Conservation (phyloP, 2,113 vertebrate genomes). For the Burhinus bistriatus region DNA sequence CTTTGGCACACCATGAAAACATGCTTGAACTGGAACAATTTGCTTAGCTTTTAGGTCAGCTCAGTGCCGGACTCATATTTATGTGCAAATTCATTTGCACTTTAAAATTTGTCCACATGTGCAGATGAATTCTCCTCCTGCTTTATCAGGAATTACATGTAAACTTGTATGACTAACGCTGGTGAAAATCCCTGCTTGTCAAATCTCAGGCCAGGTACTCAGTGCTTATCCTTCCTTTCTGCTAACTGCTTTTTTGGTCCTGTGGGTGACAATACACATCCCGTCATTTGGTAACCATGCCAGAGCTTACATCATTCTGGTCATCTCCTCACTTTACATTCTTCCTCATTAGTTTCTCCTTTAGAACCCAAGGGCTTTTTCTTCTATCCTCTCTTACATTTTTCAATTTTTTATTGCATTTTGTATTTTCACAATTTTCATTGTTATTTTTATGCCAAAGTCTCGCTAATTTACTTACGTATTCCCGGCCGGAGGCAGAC, state of each 20-base stretch:
- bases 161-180: not conserved
- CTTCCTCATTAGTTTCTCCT: not conserved
- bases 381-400: accelerated
- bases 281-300: not conserved
- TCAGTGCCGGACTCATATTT: not conserved
- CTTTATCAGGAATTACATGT: not conserved
- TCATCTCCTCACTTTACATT: not conserved
- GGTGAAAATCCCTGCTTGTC: not conserved
- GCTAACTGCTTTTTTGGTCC: not conserved
- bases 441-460: not conserved
- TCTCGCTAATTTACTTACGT: not conserved
- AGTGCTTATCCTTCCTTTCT: not conserved
- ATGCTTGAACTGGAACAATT: not conserved
- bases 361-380: not conserved
- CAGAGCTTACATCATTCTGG: not conserved
- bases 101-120: not conserved
- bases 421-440: not conserved
- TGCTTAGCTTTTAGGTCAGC: not conserved
- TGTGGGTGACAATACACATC: not conserved
- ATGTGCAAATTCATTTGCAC: not conserved
- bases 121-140: not conserved
- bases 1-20: not conserved
- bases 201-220: not conserved
- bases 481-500: not conserved
- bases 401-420: not conserved